Conservation (phyloP, 2,113 vertebrate genomes). For the Zosterops hypoxanthus region DNA sequence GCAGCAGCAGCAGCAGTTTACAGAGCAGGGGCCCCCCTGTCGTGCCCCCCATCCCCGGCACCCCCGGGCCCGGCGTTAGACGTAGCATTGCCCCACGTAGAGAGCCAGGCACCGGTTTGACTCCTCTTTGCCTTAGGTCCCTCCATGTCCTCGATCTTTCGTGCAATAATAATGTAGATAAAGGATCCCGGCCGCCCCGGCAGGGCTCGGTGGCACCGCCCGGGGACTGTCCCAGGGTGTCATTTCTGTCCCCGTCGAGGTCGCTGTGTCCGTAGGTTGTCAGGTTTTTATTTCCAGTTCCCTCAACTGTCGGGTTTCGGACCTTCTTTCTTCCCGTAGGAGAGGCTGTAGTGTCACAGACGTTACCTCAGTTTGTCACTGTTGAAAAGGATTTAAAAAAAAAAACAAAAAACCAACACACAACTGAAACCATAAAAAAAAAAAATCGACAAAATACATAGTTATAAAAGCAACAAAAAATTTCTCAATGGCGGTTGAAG, state of each 20-base stretch:
- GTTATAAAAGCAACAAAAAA: slow-evolving; percentile 27
- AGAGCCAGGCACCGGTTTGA: slow-evolving; percentile 47
- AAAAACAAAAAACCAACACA: background rate
- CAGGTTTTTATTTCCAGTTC: slow-evolving; percentile 48
- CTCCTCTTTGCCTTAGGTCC: slow-evolving; percentile 82
- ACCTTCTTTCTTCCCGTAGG: slow-evolving; percentile 66
- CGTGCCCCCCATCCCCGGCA: background rate
- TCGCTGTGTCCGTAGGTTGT: slow-evolving; percentile 65
- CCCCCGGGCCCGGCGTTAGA: slow-evolving; percentile 40
- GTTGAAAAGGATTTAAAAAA: slow-evolving; percentile 67
- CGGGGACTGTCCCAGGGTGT: background rate
- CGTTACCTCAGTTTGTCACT: slow-evolving; percentile 82
- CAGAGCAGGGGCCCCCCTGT: slow-evolving; percentile 21
- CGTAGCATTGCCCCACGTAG: slow-evolving; percentile 68
- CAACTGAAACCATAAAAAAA: slow-evolving; percentile 51
- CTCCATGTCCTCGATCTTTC: slow-evolving; percentile 72
- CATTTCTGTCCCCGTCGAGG: slow-evolving; percentile 36
- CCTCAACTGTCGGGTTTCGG: slow-evolving; percentile 19
- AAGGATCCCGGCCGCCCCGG: slow-evolving; percentile 41
- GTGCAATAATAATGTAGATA: slow-evolving; percentile 83
- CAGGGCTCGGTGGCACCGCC: background rate
- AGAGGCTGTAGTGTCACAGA: slow-evolving; percentile 75
- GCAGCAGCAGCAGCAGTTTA: slow-evolving; percentile 61
- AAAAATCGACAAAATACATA: slow-evolving; percentile 28
- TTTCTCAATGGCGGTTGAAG: background rate